Evolutionary conservation across 2,797 vertebrate genomes (phyloP), one percentile per base, ranked within the genome.

Genomic region (Danio choprae): DNA sequence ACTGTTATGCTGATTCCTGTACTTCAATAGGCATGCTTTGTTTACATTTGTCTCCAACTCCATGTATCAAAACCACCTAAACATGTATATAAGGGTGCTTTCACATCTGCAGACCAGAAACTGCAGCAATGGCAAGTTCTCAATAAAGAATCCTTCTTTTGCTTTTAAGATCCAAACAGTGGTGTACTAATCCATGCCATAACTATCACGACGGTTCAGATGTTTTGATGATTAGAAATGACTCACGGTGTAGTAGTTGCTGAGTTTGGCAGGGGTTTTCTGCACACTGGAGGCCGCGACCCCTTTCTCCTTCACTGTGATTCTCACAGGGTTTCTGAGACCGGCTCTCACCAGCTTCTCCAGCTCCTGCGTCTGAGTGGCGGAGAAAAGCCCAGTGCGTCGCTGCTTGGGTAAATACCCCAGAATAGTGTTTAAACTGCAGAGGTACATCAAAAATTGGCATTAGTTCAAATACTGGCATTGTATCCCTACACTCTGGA

Each of bases 361-460:
- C 86, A 99, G 91, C 86, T 99, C 98, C 87, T 99, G 97, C 0
- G 98, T 99, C 85, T 99, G 98, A 0, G 98, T 99, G 59, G 98
- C 98, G 0, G 98, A 99, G 88, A 99, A 99, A 62, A 99, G 90
- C 43, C 98, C 98, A 0, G 98, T 99, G 3, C 98, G 93, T 6
- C 98, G 92, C 92, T 99, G 98, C 89, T 98, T 99, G 0, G 98
- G 98, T 89, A 99, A 76, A 69, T 92, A 91, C 53, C 91, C 92
- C 88, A 99, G 85, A 85, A 99, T 99, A 81, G 93, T 85, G 84
- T 99, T 99, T 83, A 99, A 88, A 82, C 98, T 99, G 89, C 8
- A 43, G 53, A 29, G 82, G 20, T 8, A 72, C 4, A 63, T 5
- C 40, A 18, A 68, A 18, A 55, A 15, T 16, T n/a, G n/a, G n/a